Evolutionary conservation across 2,888 invertebrate genomes (phyloP).

Genomic region (Drosophila atripex): DNA sequence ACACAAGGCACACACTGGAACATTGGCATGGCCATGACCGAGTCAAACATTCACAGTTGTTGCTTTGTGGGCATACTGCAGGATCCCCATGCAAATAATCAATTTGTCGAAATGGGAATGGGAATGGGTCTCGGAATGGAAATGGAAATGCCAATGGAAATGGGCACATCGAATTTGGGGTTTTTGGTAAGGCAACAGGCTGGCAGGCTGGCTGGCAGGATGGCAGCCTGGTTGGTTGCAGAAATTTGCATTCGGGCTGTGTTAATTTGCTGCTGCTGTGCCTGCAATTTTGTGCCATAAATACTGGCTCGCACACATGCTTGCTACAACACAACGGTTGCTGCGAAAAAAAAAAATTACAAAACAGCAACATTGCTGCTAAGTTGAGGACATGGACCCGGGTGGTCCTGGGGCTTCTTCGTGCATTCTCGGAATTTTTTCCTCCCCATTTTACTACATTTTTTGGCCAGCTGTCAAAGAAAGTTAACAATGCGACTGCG

Average conservation of each 20-base stretch:
- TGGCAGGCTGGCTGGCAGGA: slow-evolving; percentile 70
- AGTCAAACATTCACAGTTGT: slow-evolving; percentile 24
- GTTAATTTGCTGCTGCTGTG: slow-evolving; percentile 77
- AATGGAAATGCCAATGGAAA: slow-evolving; percentile 15
- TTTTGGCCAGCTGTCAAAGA: slow-evolving; percentile 75
- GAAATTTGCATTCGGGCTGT: slow-evolving; percentile 57
- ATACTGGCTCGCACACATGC: slow-evolving; percentile 52
- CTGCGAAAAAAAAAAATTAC: slow-evolving; percentile 38
- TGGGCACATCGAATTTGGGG: slow-evolving; percentile 8
- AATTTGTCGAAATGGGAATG: slow-evolving; percentile 59
- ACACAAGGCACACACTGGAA: neutral
- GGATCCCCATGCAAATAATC: slow-evolving; percentile 66
- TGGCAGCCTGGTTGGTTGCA: slow-evolving; percentile 38
- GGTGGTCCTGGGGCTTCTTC: slow-evolving; percentile 26
- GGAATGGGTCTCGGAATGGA: slow-evolving; percentile 33
- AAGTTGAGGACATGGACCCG: slow-evolving; percentile 47
- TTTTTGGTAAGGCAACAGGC: slow-evolving; percentile 51
- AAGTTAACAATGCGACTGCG: slow-evolving; percentile 72
- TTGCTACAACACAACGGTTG: slow-evolving; percentile 40
- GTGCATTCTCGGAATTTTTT: neutral
- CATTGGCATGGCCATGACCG: slow-evolving; percentile 49
- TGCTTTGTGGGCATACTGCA: slow-evolving; percentile 27
- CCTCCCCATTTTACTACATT: slow-evolving; percentile 7
- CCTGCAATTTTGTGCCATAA: slow-evolving; percentile 73
- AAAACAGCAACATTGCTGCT: slow-evolving; percentile 28